A percentile compares a stretch with the other conserved stretches of the same genome.
Conservation (phyloP, 2,113 vertebrate genomes). For the Eretmochelys imbricata region DNA sequence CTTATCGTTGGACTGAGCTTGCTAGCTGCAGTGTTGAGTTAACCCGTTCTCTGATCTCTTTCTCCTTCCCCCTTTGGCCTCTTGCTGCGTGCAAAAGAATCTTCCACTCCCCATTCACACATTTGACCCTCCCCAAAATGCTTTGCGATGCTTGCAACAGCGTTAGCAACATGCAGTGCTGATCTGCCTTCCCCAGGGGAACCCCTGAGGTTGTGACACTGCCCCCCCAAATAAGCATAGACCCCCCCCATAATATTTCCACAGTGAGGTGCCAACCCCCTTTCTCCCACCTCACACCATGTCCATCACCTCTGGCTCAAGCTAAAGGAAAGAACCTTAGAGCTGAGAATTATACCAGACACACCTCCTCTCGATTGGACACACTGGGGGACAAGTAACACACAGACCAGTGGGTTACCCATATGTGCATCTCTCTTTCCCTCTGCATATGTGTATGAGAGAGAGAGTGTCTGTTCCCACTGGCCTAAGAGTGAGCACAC, state of each 20-base stretch:
- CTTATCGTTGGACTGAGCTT: no score
- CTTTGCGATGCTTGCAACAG: no score
- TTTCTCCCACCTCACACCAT: background rate
- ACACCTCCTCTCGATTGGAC: background rate
- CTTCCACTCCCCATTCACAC: no score
- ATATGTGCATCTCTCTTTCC: background rate
- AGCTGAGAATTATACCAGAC: background rate
- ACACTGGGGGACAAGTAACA: background rate
- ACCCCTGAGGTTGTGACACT: no score
- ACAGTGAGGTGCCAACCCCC: background rate
- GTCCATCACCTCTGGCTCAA: background rate
- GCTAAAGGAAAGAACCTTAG: background rate
- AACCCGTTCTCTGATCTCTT: no score
- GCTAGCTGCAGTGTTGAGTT: no score
- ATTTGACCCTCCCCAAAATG: no score
- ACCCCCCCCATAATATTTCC: background rate
- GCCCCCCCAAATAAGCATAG: no score
- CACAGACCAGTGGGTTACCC: background rate
- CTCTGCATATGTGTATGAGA: background rate
- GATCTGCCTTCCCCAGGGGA: no score
- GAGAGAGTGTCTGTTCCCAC: background rate
- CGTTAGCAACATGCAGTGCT: no score
- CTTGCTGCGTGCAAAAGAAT: no score
- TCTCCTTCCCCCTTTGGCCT: no score
- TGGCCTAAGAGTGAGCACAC: background rate